Percentiles rank a stretch among this genome's conserved stretches.
These are phyloP conservation scores for Phalacrocorax brasilianus DNA, from an alignment of 2,113 vertebrate species.

Conservation along the genomic window DNA sequence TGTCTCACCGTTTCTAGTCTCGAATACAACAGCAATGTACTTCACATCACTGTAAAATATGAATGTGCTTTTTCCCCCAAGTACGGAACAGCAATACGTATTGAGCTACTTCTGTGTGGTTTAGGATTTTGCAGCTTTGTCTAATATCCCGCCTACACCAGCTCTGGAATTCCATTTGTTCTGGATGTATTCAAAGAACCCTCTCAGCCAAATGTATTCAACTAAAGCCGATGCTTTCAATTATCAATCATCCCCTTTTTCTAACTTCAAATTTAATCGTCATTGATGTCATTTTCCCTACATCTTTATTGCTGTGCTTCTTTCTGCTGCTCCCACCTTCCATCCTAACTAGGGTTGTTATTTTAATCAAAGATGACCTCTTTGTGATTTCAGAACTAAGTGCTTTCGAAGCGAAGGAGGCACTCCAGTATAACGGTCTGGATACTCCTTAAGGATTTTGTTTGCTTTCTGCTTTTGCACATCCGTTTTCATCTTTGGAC, in stretches of 20 bases:
- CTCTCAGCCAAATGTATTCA: not conserved
- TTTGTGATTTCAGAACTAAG: not conserved
- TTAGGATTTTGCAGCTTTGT: not conserved
- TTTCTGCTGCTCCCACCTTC: not conserved
- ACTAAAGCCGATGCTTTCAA: not conserved
- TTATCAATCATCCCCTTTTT: not conserved
- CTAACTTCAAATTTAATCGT: not conserved
- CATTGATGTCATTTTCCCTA: not conserved
- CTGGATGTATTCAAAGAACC: not conserved
- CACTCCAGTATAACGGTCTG: not conserved
- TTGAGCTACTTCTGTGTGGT: not conserved
- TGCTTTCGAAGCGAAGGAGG: not conserved
- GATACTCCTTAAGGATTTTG: not conserved
- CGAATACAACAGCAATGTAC: not conserved
- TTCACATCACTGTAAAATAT: not conserved
- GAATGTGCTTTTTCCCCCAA: not conserved
- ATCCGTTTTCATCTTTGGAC: not conserved
- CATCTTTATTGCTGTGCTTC: not conserved
- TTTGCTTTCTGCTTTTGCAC: not conserved
- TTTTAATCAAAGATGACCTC: not conserved
- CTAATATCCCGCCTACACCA: not conserved
- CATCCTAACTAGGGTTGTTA: not conserved
- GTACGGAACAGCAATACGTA: rapidly evolving
- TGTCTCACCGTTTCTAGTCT: not conserved
- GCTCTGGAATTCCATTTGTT: not conserved